Evolutionary conservation across 1,140 invertebrate species (phyloP), one percentile per base, ranked within the genome.

Genomic region (Ridgeia piscesae): DNA sequence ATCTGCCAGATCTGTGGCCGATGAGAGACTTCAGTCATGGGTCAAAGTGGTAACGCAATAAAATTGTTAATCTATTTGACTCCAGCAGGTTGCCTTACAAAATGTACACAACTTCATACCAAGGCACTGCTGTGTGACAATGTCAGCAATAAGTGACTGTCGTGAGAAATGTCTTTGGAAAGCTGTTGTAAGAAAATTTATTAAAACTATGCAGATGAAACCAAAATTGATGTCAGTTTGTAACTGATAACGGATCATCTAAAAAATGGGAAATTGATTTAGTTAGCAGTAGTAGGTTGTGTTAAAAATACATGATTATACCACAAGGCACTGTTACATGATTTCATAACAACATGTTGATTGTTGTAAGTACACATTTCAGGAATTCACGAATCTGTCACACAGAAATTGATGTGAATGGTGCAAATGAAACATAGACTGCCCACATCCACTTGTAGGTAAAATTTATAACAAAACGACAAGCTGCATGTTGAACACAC

Each of bases 401-500:
- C 27, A 77, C 6, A 27, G 58, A 77, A 77, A 31, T 77, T 77
- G 58, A 77, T 77, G 58, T 21, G 17, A 77, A 77, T 21, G 4
- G 58, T 77, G 17, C 42, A 42, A 42, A 42, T 42, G 42, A 42
- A 42, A 42, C 42, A 42, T 4, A 42, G 11, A 11, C 42, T 42
- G 42, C 4, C 11, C 4, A 42, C 11, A 42, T 42, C 42, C 11
- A 11, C 4, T 42, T 42, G 42, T 11, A 42, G 11, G 4, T 42
- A 42, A 42, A 6, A 42, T 6, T 42, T 42, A 42, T 42, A 11
- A 42, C 4, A 77, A 77, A 21, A 21, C 11, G 58, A 77, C 58
- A 77, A 77, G 27, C 4, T 77, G 58, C 17, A 21, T 31, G 11
- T 21, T 27, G 58, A 50, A 77, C 58, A 4, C 48, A 98, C 97